Evolutionary conservation across 2,797 vertebrate species (phyloP), one percentile per base, ranked within the genome.

Genomic region (Pagetopsis macropterus): DNA sequence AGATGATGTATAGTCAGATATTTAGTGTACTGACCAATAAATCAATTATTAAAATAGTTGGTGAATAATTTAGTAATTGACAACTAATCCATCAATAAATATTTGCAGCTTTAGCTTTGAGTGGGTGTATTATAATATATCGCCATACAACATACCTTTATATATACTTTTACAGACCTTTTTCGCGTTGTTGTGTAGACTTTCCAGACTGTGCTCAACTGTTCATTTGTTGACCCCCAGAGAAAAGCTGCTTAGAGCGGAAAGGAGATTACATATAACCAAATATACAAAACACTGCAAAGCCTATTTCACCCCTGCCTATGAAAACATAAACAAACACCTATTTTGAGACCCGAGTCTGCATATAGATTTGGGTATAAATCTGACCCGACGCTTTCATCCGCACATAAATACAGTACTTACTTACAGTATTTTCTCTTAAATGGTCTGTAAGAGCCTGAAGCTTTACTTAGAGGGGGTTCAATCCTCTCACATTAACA

Each of bases 201-300:
- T 23, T 60, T 56, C 43, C 70, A 57, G 71, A 17, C 31, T 63
- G 33, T 37, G 51, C n/a, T 84, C 74, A 70, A 54, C 71, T 85
- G 82, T 61, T 88, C 76, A 85, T 84, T 86, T 89, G 83, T 79
- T 76, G 74, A 78, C 23, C 45, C 64, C 62, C 37, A 48, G 48
- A 37, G 64, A 21, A 90, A 93, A 92, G 87, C 88, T 78, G 87
- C 89, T 92, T 92, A 91, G 45, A 71, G 52, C 70, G 74, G 67
- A 87, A 91, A 90, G 83, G 56, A 86, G 88, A 88, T 91, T 91
- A 92, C 77, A 77, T 50, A 86, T 63, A 70, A 77, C 75, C 70
- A 83, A 78, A 86, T 71, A 83, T 72, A 81, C 44, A 84, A 88
- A 90, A 87, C 57, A 78, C 65, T 51, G 68, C 45, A 76, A 82